These are phyloP conservation scores for Pantherophis alleghaniensis DNA, from an alignment of 2,797 vertebrate species.

Conservation along the genomic window DNA sequence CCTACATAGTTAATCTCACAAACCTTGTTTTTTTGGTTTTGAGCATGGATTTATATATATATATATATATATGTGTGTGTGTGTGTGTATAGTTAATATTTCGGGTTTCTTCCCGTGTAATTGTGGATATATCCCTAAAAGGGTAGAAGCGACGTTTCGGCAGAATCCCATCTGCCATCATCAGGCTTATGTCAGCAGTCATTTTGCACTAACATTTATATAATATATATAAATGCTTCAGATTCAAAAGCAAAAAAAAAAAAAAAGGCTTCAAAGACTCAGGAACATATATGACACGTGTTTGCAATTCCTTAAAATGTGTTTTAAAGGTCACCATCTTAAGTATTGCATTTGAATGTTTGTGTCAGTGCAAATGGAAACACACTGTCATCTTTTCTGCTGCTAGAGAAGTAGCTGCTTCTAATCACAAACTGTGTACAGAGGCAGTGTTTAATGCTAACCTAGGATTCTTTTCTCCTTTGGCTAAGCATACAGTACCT, in stretches of 20 bases:
- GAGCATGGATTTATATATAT: neutral
- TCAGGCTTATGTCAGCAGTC: no score
- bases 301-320: neutral
- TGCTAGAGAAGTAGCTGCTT: neutral
- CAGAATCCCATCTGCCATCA: no score
- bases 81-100: no score
- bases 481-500: slow-evolving; percentile 23
- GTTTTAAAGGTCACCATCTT: neutral
- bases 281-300: neutral
- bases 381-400: neutral
- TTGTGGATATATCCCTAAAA: no score
- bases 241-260: neutral
- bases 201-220: no score
- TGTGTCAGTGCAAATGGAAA: neutral
- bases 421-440: neutral
- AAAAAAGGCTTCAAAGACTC: neutral
- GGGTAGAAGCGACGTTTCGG: no score
- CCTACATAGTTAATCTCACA: neutral
- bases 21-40: neutral
- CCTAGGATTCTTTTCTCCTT: neutral
- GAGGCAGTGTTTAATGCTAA: neutral
- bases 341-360: neutral
- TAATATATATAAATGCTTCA: no score
- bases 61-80: no score
- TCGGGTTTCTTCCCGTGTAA: no score